phyloP scores from a whole-genome alignment of 2,797 vertebrate genomes.

The Lutjanus argentimaculatus region DNA sequence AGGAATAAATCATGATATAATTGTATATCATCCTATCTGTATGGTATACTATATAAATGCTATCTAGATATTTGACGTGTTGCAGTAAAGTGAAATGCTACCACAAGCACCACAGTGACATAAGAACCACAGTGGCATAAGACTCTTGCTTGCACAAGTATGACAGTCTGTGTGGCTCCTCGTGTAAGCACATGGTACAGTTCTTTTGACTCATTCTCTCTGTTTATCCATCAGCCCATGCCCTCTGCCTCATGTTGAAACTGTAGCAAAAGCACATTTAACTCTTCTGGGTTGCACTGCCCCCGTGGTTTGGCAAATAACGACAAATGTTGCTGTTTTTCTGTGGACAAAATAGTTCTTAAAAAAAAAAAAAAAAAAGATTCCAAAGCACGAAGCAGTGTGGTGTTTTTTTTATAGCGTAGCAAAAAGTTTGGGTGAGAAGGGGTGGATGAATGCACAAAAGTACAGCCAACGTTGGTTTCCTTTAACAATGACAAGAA shows the following conservation, averaged over 20 bases:
- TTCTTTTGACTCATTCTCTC: not conserved
- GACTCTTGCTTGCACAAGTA: not conserved
- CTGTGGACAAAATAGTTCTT: not conserved
- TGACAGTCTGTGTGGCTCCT: not conserved
- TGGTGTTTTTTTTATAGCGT: not conserved
- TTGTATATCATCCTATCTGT: too few relatives aligned
- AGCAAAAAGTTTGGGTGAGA: not conserved
- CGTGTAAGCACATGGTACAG: not conserved
- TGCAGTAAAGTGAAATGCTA: not conserved
- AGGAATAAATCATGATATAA: too few relatives aligned
- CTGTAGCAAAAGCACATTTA: conserved; percentile 8
- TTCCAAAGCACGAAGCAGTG: not conserved
- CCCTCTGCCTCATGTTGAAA: conserved; percentile 4
- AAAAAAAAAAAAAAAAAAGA: not conserved
- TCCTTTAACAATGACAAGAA: not conserved
- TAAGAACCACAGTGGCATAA: not conserved
- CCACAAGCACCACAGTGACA: not conserved
- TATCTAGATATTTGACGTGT: not conserved
- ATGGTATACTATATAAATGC: not conserved
- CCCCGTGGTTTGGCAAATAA: conserved; percentile 12
- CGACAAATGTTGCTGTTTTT: not conserved
- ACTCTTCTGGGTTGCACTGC: not conserved
- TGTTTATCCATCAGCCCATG: not conserved
- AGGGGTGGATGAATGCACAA: conserved; percentile 4
- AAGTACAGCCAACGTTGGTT: not conserved